A percentile compares a stretch with the other conserved stretches of the same genome.
Conservation (phyloP, 1,140 invertebrate genomes). For the Halyomorpha halys region DNA sequence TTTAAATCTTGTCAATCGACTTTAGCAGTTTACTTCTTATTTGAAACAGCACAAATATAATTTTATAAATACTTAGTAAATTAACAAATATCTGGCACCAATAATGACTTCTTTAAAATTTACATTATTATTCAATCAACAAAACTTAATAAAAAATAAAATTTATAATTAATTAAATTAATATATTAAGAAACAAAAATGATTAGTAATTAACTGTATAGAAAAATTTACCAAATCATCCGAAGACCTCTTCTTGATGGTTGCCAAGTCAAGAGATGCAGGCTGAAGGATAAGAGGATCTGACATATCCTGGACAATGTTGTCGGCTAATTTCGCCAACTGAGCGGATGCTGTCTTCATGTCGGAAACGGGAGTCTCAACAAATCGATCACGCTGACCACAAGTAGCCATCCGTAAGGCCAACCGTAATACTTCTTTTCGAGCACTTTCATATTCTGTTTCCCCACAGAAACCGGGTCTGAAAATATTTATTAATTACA, state of each 20-base stretch:
- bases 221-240: slow-evolving; percentile 49
- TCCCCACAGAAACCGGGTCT: slow-evolving; percentile 59
- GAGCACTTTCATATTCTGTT: slow-evolving; percentile 53
- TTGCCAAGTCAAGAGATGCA: slow-evolving; percentile 72
- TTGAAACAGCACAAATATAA: too few species aligned
- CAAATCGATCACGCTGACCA: slow-evolving; percentile 76
- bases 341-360: slow-evolving; percentile 58
- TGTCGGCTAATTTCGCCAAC: slow-evolving; percentile 67
- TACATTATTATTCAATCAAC: too few species aligned
- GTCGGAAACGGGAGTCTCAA: slow-evolving; percentile 62
- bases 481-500: slow-evolving; percentile 20
- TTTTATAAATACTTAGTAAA: too few species aligned
- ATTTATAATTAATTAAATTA: too few species aligned
- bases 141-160: too few species aligned
- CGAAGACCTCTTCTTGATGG: slow-evolving; percentile 70
- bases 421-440: slow-evolving; percentile 60
- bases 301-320: slow-evolving; percentile 73
- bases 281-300: slow-evolving; percentile 84
- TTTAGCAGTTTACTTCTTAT: too few species aligned
- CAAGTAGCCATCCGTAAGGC: slow-evolving; percentile 76
- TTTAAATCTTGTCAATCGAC: too few species aligned
- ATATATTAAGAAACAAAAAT: too few species aligned
- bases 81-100: too few species aligned
- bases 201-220: too few species aligned
- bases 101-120: background rate